Evolutionary conservation across 2,888 invertebrate genomes (phyloP).

Genomic region (Luperina nickerlii): DNA sequence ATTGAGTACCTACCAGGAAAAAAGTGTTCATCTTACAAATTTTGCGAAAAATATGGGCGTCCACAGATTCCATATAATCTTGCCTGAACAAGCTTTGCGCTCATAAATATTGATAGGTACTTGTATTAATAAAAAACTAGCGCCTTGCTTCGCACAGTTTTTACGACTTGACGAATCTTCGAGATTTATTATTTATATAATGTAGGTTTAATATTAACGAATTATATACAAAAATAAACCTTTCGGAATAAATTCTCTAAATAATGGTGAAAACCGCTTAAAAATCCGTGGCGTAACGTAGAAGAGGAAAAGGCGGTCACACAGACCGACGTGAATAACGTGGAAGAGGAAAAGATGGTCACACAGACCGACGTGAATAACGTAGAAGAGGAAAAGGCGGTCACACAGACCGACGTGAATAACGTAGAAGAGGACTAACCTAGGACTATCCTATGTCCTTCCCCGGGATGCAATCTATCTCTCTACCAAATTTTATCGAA

Average conservation of each 20-base stretch:
- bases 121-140: constrained; percentile 4
- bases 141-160: not conserved
- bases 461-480: too few species aligned
- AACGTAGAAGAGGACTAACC: too few species aligned
- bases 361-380: too few species aligned
- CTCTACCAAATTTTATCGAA: too few species aligned
- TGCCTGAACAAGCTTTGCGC: constrained; percentile 21
- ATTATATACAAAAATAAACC: not conserved
- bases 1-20: constrained; percentile 33
- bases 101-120: constrained; percentile 43
- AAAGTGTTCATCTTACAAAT: constrained; percentile 23
- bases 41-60: constrained; percentile 26
- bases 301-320: not conserved
- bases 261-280: not conserved
- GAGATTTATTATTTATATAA: not conserved
- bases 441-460: too few species aligned
- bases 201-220: not conserved
- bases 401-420: too few species aligned
- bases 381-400: too few species aligned
- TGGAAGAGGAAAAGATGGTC: too few species aligned
- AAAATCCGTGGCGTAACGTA: not conserved
- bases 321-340: not conserved
- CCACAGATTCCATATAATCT: constrained; percentile 16
- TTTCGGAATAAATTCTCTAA: not conserved
- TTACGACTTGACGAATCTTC: not conserved